Evolutionary conservation across 2,113 vertebrate species (phyloP).

Genomic region (Sardina pilchardus): DNA sequence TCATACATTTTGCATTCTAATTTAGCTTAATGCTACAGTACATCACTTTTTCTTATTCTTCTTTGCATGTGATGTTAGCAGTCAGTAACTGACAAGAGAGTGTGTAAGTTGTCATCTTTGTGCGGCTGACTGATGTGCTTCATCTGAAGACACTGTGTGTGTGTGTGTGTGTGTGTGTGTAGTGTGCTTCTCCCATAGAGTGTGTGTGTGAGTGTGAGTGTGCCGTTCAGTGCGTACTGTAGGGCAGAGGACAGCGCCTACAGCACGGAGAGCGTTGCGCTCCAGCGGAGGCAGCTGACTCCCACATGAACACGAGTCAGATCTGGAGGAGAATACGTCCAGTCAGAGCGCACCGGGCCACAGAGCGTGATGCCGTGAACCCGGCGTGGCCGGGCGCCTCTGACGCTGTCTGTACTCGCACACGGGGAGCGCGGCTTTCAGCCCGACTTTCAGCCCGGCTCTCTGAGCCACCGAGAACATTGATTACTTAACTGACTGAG

Average conservation of each 20-base stretch:
- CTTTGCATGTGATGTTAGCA: too few species aligned
- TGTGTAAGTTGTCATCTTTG: too few species aligned
- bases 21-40: too few species aligned
- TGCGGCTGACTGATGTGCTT: too few species aligned
- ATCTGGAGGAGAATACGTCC: constrained; percentile 23
- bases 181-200: too few species aligned
- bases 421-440: not conserved
- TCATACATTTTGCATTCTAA: too few species aligned
- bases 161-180: not conserved
- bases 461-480: not conserved
- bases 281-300: constrained; percentile 32
- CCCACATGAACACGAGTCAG: constrained; percentile 15
- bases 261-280: not conserved
- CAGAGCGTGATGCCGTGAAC: not conserved
- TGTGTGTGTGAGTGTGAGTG: too few species aligned
- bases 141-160: not conserved
- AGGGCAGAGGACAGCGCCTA: not conserved
- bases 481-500: not conserved
- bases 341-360: not conserved
- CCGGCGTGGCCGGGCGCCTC: not conserved
- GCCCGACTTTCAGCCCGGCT: too few species aligned
- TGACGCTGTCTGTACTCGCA: not conserved
- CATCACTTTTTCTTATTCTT: too few species aligned
- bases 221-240: not conserved
- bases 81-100: too few species aligned